Evolutionary conservation across 2,113 vertebrate species (phyloP), one percentile per base, ranked within the genome.

Genomic region (Etia nguti): DNA sequence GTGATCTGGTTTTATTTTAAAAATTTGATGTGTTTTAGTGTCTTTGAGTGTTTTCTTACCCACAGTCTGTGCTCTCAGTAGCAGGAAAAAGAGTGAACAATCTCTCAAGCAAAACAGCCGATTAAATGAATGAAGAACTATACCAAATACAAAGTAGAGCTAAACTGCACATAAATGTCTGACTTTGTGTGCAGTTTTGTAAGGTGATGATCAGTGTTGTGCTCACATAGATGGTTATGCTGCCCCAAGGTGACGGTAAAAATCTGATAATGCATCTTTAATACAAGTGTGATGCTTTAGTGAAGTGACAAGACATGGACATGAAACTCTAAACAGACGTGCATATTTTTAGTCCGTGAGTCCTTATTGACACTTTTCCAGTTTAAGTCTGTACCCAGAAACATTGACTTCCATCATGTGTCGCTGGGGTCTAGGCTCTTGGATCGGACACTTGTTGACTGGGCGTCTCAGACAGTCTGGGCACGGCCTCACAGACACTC

Each of bases 381-480:
- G 41, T 55, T 62, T 81, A 34, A 34, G 79, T 81, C 36, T 85
- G 73, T 26, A 70, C 20, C 13, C 73, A 57, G 50, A 29, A 82
- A 84, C 46, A 82, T 41, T 77, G 65, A 52, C 22, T 3, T 13
- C 36, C 52, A 50, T 73, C 24, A 22, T 80, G 56, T 62, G 75
- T 94, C 82, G 10, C 65, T 85, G 75, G 31, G 59, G 82, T 91
- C 84, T 86, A 8, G 81, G 65, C 90, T 79, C 57, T 88, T 94
- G 92, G 90, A 91, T 93, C 20, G 46, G 79, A 60, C 86, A 6
- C 88, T 87, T 93, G 85, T 92, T 93, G 86, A 92, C 92, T 6
- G 38, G 6, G 8, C 56, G 80, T 89, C 90, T 92, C 87, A 94
- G 91, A 90, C 93, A 88, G 82, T 84, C 54, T 73, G 83, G 88